Conservation (phyloP, 2,113 vertebrate genomes). For the Lynx canadensis region DNA sequence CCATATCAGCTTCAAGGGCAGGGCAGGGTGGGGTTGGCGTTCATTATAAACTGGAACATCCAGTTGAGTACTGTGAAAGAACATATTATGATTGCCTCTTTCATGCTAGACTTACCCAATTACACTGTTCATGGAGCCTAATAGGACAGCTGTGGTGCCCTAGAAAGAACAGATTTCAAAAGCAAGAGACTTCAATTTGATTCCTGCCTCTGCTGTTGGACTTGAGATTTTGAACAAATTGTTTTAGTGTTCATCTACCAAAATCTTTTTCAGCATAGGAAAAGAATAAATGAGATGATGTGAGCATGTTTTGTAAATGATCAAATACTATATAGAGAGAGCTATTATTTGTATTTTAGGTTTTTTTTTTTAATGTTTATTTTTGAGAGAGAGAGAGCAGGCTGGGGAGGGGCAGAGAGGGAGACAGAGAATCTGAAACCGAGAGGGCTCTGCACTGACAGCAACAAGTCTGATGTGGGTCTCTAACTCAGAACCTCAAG, state of each 20-base stretch:
- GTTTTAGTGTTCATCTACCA: not conserved
- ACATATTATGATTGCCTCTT: not conserved
- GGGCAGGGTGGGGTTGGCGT: not conserved
- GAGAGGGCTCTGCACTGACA: no score
- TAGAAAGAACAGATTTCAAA: conserved; percentile 1
- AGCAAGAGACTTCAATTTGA: conserved; percentile 17
- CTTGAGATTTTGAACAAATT: conserved; percentile 43
- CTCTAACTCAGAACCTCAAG: no score
- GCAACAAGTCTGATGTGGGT: no score
- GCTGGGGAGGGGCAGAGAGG: no score
- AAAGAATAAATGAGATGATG: conserved; percentile 27
- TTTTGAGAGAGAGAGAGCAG: no score
- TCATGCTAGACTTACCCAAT: not conserved
- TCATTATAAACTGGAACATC: conserved; percentile 50
- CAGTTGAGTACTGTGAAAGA: not conserved
- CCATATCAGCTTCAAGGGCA: not conserved
- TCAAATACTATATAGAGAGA: not conserved
- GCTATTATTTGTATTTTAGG: not conserved
- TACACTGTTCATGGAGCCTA: not conserved
- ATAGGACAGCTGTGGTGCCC: not conserved
- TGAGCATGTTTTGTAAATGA: conserved; percentile 18
- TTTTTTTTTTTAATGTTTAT: no score
- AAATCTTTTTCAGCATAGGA: not conserved
- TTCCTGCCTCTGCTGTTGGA: not conserved
- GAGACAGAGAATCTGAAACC: no score